Conservation (phyloP, 2,888 invertebrate genomes). For the Parthenolecanium corni region DNA sequence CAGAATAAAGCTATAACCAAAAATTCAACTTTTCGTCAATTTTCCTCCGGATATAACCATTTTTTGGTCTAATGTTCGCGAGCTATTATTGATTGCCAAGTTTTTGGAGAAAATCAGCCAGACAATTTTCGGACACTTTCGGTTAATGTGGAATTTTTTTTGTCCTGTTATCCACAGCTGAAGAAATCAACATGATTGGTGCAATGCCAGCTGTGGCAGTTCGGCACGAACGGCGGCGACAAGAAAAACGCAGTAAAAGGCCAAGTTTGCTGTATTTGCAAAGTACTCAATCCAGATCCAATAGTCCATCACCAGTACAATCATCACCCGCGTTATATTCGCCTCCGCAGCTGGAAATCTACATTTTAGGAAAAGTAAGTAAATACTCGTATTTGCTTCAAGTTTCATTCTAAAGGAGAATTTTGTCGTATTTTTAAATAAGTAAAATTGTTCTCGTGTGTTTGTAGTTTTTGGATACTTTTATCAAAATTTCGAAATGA, state of each 20-base stretch:
- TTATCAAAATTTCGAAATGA: background rate
- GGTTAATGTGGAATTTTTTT: no score
- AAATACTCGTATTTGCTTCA: background rate
- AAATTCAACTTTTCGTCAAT: no score
- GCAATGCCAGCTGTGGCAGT: constrained; percentile 80
- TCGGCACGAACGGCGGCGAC: constrained; percentile 64
- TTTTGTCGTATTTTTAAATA: background rate
- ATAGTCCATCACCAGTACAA: constrained; percentile 50
- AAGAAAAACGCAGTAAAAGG: constrained; percentile 53
- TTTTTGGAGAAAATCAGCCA: no score
- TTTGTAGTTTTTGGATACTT: background rate
- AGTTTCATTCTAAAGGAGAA: background rate
- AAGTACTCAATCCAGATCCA: constrained; percentile 48
- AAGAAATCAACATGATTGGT: constrained; percentile 57
- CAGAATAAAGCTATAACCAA: no score
- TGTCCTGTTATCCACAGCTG: constrained; percentile 1
- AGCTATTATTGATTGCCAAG: no score
- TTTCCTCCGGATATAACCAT: no score
- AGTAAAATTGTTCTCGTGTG: background rate
- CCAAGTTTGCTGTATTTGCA: constrained; percentile 53
- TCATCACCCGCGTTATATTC: constrained; percentile 37
- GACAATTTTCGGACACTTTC: no score
- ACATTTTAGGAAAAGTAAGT: constrained; percentile 26
- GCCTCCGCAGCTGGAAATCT: constrained; percentile 22
- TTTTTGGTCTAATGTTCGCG: no score